phyloP scores from a whole-genome alignment of 1,140 invertebrate species.

The Ceratoteleas bidentatus region DNA sequence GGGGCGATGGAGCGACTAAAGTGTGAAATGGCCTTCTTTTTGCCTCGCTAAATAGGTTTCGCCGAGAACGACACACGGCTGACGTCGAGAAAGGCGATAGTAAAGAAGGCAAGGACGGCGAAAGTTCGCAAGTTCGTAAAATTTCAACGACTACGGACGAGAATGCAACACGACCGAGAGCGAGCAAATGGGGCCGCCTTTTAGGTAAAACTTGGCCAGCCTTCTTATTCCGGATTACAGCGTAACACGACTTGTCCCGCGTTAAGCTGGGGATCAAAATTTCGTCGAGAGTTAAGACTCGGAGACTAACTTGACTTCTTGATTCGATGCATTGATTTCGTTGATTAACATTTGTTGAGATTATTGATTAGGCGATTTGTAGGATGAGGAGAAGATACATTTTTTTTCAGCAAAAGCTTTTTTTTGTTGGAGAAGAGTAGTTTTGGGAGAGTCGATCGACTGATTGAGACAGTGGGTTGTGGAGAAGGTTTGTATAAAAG shows the following conservation, averaged over 20 bases:
- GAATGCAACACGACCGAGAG: constrained; percentile 78
- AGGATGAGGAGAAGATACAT: too few relatives aligned
- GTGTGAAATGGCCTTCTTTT: constrained; percentile 48
- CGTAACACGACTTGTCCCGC: constrained; percentile 7
- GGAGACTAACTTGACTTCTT: not conserved
- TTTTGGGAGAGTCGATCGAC: too few relatives aligned
- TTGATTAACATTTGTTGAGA: not conserved
- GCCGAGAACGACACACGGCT: constrained; percentile 78
- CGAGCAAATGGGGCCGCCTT: constrained; percentile 90
- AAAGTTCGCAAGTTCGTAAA: constrained; percentile 82
- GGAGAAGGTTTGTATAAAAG: too few relatives aligned
- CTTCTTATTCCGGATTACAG: constrained; percentile 23
- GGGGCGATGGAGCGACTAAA: constrained; percentile 6
- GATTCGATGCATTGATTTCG: constrained; percentile 2
- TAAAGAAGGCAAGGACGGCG: constrained; percentile 80
- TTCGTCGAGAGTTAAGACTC: not conserved
- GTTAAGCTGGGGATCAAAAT: constrained; percentile 21
- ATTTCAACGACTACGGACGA: constrained; percentile 82
- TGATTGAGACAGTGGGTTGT: too few relatives aligned
- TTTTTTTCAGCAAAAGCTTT: too few relatives aligned
- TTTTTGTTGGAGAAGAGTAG: too few relatives aligned
- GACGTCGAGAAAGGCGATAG: constrained; percentile 85
- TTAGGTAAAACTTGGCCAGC: constrained; percentile 80
- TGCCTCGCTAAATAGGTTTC: constrained; percentile 73
- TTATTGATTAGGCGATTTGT: too few relatives aligned